Conservation (phyloP, 2,797 vertebrate genomes). For the Pempheris klunzingeri region DNA sequence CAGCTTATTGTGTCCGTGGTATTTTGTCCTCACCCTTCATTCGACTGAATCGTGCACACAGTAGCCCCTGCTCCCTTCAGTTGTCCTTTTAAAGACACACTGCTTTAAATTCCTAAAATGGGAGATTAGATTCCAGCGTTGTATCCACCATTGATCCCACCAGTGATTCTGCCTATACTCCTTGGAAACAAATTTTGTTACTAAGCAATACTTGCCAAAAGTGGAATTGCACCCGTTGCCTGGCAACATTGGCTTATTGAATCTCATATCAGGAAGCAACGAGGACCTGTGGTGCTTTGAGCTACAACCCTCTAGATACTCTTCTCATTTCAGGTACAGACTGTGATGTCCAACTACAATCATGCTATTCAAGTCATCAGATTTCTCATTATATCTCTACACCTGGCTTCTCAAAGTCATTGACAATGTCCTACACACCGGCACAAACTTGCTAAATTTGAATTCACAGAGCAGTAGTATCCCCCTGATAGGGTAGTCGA, state of each 20-base stretch:
- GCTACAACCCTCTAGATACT: constrained; percentile 65
- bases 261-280: constrained; percentile 68
- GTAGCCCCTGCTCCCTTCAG: not conserved
- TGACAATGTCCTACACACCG: constrained; percentile 14
- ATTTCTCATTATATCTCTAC: constrained; percentile 24
- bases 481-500: not conserved
- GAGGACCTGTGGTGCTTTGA: constrained; percentile 65
- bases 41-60: not conserved
- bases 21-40: not conserved
- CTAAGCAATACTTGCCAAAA: constrained; percentile 79
- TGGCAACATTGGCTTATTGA: constrained; percentile 79
- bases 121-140: constrained; percentile 28
- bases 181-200: constrained; percentile 74
- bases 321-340: constrained; percentile 47
- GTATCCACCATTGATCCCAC: constrained; percentile 40
- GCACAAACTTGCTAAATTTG: constrained; percentile 2
- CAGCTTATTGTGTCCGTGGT: not conserved
- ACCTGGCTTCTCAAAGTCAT: constrained; percentile 4
- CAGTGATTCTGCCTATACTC: constrained; percentile 58
- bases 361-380: constrained; percentile 37
- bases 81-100: constrained; percentile 1
- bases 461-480: not conserved
- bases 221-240: constrained; percentile 78
- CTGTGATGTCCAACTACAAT: constrained; percentile 58
- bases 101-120: constrained; percentile 39